Base-by-base conservation (phyloP, 2,888 invertebrate genomes). In the Chorisops tibialis region DNA sequence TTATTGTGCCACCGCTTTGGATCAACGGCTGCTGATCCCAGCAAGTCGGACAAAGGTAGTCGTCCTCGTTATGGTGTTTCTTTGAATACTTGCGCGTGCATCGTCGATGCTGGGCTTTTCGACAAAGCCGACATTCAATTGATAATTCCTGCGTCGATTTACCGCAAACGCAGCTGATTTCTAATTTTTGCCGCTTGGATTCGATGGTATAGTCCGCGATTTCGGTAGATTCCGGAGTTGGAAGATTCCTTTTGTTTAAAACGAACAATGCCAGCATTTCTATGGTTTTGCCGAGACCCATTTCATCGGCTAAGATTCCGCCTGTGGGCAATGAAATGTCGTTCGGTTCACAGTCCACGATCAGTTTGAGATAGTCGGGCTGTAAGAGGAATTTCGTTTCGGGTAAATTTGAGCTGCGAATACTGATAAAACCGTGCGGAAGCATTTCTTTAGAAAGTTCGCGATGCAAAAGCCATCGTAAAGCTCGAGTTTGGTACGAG, bases 271-370 rank as follows among this genome's bases (percentile, higher is more conserved):
- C 83, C 37, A 91, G 71, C 11, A 89, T 82, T 76, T 91, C 89
- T 0, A 91, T 86, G 0, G 90, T 91, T 79, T 91, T 91, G 0
- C 91, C 91, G 21, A 91, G 77, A 0, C 91, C 90, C 89, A 90
- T 90, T 77, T 90, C 89, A 74, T 91, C 90, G 2, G 88, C 89
- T 49, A 91, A 76, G 65, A 91, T 88, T 1, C 89, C 89, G 12
- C 89, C 88, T 1, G 80, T 82, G 6, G 81, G 78, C 16, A 79
- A 62, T 16, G 73, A 75, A 9, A 69, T 67, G 2, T 73, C 67
- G 3, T 73, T 41, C 1, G 82, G 82, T 59, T 73, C 74, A 35
- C 6, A 12, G 16, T 61, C 62, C n/a, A n/a, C n/a, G 0, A 35
- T 47, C 1, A 67, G 30, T 37, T 68, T 66, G 12, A 75, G 68